Percentiles rank a stretch among this genome's conserved stretches.
These are phyloP conservation scores for Pyrgus malvae DNA, from an alignment of 2,888 invertebrate genomes.

Conservation along the genomic window DNA sequence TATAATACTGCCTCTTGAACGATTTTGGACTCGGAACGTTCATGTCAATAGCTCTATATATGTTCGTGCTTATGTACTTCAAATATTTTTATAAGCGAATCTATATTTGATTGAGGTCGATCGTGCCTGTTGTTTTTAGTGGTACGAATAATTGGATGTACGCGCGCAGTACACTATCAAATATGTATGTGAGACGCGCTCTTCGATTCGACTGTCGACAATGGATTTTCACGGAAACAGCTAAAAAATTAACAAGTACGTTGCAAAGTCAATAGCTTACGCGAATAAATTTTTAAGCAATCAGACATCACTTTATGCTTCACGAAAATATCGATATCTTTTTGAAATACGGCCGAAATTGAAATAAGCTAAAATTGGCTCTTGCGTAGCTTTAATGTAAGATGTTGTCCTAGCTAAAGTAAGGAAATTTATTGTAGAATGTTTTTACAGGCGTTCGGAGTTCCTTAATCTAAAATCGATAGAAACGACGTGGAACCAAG, in stretches of 20 bases:
- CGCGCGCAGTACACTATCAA: slow-evolving; percentile 38
- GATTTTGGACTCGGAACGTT: neutral
- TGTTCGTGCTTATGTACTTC: slow-evolving; percentile 10
- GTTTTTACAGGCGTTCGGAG: slow-evolving; percentile 74
- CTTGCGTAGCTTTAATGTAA: slow-evolving; percentile 21
- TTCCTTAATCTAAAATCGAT: slow-evolving; percentile 81
- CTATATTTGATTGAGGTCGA: slow-evolving; percentile 15
- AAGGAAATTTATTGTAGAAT: slow-evolving; percentile 71
- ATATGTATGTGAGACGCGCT: slow-evolving; percentile 39
- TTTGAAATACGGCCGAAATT: slow-evolving; percentile 4
- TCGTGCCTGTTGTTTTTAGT: slow-evolving; percentile 32
- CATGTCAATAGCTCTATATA: neutral
- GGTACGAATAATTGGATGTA: slow-evolving; percentile 40
- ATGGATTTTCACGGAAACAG: slow-evolving; percentile 41
- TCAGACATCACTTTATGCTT: slow-evolving; percentile 17
- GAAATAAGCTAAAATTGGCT: slow-evolving; percentile 12
- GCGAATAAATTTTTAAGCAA: slow-evolving; percentile 32
- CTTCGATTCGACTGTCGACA: slow-evolving; percentile 40
- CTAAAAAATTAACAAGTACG: slow-evolving; percentile 40
- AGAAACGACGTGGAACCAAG: slow-evolving; percentile 70
- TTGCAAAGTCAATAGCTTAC: slow-evolving; percentile 34
- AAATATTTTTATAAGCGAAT: slow-evolving; percentile 24
- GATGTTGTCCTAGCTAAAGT: slow-evolving; percentile 39
- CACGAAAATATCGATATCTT: slow-evolving; percentile 13
- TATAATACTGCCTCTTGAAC: slow-evolving; percentile 1